A percentile compares a stretch with the other conserved stretches of the same genome.
These are phyloP conservation scores for Clarias gariepinus DNA, from an alignment of 2,113 vertebrate genomes.

Conservation along the genomic window DNA sequence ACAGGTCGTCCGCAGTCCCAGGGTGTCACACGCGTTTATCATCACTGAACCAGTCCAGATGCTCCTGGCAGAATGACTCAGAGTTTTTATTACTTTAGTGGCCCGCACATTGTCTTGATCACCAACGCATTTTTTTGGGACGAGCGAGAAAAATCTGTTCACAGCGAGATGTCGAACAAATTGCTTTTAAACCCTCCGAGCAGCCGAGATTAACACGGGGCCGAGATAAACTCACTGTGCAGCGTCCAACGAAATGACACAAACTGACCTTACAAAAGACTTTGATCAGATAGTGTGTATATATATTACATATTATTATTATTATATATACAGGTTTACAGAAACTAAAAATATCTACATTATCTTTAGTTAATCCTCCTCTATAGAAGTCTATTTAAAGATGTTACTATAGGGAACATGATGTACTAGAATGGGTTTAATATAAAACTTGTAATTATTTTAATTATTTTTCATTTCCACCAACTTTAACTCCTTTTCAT, in stretches of 20 bases:
- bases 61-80: not conserved
- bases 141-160: not conserved
- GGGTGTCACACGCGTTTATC: not conserved
- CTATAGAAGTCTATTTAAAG: too few species aligned
- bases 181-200: not conserved
- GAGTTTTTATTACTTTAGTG: not conserved
- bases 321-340: too few species aligned
- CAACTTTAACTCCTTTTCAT: too few species aligned
- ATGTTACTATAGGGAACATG: too few species aligned
- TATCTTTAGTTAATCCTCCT: too few species aligned
- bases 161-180: not conserved
- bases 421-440: too few species aligned
- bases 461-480: too few species aligned
- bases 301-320: too few species aligned
- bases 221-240: not conserved
- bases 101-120: not conserved
- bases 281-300: too few species aligned
- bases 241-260: not conserved
- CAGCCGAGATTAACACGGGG: not conserved
- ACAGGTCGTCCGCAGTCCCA: not conserved
- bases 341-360: too few species aligned
- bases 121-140: not conserved
- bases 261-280: not conserved
- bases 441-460: too few species aligned
- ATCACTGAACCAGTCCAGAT: not conserved